Evolutionary conservation across 1,140 invertebrate species (phyloP), one percentile per base, ranked within the genome.

Genomic region (Aphaenogaster rudis): DNA sequence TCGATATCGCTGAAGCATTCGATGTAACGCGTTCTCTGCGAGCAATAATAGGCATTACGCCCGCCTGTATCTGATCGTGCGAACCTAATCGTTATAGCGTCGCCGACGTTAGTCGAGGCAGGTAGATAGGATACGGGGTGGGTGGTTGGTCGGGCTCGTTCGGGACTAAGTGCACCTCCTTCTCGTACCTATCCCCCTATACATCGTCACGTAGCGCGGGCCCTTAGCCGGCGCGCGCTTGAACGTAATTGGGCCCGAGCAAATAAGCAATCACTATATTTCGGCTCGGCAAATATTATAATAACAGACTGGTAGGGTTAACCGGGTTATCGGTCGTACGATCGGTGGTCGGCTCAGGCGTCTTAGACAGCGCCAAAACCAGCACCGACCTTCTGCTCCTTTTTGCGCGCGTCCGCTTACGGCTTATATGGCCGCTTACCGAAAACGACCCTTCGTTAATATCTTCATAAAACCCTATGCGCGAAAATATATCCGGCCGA

Each of bases 211-310:
- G 72, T 88, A 86, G 64, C 61, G 61, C 59, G 76, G 85, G 80
- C 54, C 80, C 42, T 67, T 63, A 13, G 42, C 42, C 28, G 80
- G 80, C 78, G 59, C 80, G 76, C 79, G 82, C 86, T 63, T 61
- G 74, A 59, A 82, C 50, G 81, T 93, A 93, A 93, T 94, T 93
- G 93, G 93, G 79, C 76, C 57, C 88, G 86, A 93, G 90, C 90
- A 93, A 94, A 93, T 93, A 94, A 93, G 93, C 93, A 93, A 94
- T 94, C 92, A 93, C 92, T 93, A 93, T 93, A 92, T 93, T 93
- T 93, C 92, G 90, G 81, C 88, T 93, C 90, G 90, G 93, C 93
- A 94, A 94, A 94, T 94, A 94, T 94, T 94, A 93, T 94, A 93
- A 94, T 93, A 94, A 93, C 84, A 91, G 90, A 89, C 85, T 88